These are phyloP conservation scores for Phoxinus dragarum DNA, from an alignment of 2,797 vertebrate species.

Conservation along the genomic window DNA sequence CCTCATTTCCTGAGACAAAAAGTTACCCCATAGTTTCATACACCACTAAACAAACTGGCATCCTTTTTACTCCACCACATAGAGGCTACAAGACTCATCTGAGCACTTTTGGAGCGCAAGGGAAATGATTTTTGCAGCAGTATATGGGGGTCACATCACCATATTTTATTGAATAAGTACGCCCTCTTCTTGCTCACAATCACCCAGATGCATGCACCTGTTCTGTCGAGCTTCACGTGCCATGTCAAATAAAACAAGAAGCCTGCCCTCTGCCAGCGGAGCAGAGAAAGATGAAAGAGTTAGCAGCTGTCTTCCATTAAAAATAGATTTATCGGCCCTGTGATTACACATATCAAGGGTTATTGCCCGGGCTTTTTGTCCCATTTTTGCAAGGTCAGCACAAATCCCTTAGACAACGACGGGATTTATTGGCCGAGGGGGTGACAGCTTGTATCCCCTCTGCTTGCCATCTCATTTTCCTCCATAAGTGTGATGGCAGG, in stretches of 20 bases:
- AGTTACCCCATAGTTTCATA: conserved; percentile 10
- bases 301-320: conserved; percentile 77
- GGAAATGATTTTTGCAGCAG: neutral
- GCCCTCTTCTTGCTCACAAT: conserved; percentile 20
- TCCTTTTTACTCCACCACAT: neutral
- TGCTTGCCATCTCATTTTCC: conserved; percentile 42
- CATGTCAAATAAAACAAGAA: conserved; percentile 42
- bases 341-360: conserved; percentile 72
- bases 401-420: conserved; percentile 53
- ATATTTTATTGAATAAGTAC: conserved; percentile 30
- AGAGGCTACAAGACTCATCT: neutral
- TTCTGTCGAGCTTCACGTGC: conserved; percentile 18
- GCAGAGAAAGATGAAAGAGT: conserved; percentile 39
- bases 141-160: neutral
- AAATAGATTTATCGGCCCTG: conserved; percentile 74
- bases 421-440: conserved; percentile 49
- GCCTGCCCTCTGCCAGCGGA: conserved; percentile 22
- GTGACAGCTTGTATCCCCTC: conserved; percentile 31
- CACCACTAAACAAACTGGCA: neutral
- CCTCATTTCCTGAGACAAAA: neutral
- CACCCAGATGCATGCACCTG: conserved; percentile 1
- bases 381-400: conserved; percentile 65
- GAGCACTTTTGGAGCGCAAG: neutral
- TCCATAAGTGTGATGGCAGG: conserved; percentile 39
- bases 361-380: conserved; percentile 65